These are phyloP conservation scores for Trinectes maculatus DNA, from an alignment of 2,113 vertebrate genomes.

Conservation along the genomic window DNA sequence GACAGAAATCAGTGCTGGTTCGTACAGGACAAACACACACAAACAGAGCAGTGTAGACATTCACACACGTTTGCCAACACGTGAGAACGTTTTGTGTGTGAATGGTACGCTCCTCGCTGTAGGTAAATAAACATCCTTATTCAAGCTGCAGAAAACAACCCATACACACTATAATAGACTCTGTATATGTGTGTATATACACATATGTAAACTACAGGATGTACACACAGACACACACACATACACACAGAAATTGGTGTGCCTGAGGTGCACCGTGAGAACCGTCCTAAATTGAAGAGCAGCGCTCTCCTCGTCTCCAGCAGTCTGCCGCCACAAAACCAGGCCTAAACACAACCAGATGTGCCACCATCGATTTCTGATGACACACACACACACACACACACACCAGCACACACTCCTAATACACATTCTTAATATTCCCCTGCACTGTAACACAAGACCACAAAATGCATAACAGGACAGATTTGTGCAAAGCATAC, in stretches of 20 bases:
- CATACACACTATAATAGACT: no score
- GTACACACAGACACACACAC: conserved; percentile 17
- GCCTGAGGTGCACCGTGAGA: conserved; percentile 75
- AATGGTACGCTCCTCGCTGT: conserved; percentile 17
- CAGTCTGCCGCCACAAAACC: conserved; percentile 74
- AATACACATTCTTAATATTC: conserved; percentile 64
- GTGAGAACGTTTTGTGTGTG: conserved; percentile 10
- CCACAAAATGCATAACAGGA: conserved; percentile 55
- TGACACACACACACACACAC: conserved; percentile 45
- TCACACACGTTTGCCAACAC: background rate
- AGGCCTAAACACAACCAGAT: conserved; percentile 79
- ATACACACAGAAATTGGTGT: conserved; percentile 20
- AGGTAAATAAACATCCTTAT: conserved; percentile 31
- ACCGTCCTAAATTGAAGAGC: conserved; percentile 75
- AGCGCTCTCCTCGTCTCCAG: conserved; percentile 71
- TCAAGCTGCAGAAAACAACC: conserved; percentile 14
- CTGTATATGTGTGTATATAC: no score
- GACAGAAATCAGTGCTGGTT: conserved; percentile 21
- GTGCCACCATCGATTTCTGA: conserved; percentile 73
- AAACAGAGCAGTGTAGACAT: background rate
- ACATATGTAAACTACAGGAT: background rate
- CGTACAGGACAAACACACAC: conserved; percentile 11
- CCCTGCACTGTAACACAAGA: conserved; percentile 22
- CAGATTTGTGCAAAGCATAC: conserved; percentile 34
- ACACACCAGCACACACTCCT: conserved; percentile 39